These are phyloP conservation scores for Bathynomus jamesi DNA, from an alignment of 1,140 invertebrate species.

Conservation along the genomic window DNA sequence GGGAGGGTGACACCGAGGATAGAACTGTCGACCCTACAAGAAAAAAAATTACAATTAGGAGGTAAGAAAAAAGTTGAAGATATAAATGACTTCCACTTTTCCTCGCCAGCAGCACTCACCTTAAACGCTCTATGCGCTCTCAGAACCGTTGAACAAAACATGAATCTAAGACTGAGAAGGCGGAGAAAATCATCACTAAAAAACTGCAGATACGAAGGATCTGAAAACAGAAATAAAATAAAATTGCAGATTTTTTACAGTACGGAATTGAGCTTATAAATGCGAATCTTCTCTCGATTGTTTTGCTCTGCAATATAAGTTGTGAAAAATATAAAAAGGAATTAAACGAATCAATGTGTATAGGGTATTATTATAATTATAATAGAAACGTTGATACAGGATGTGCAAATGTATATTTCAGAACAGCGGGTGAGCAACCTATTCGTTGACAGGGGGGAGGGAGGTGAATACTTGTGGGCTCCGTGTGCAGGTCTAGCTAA, in stretches of 20 bases:
- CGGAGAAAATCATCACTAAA: conserved; percentile 35
- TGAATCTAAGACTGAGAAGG: conserved; percentile 30
- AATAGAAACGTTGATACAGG: too few species aligned
- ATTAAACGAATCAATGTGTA: not conserved
- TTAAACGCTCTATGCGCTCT: conserved; percentile 36
- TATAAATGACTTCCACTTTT: not conserved
- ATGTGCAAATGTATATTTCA: too few species aligned
- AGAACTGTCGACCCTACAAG: conserved; percentile 68
- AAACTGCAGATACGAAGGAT: conserved; percentile 34
- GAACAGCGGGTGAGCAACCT: too few species aligned
- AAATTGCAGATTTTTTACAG: not conserved
- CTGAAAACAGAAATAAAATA: conserved; percentile 15
- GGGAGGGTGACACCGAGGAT: conserved; percentile 73
- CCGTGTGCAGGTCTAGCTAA: too few species aligned
- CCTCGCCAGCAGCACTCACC: conserved; percentile 22
- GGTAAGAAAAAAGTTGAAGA: conserved; percentile 72
- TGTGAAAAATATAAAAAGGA: not conserved
- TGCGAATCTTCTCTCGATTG: not conserved
- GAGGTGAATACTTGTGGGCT: too few species aligned
- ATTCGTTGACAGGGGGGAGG: too few species aligned
- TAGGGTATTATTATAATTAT: too few species aligned
- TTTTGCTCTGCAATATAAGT: too few species aligned
- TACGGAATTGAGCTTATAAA: not conserved
- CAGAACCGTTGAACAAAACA: conserved; percentile 35
- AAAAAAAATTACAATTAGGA: conserved; percentile 61